Evolutionary conservation across 2,113 vertebrate species (phyloP).

Genomic region (Sinocyclocheilus grahami): DNA sequence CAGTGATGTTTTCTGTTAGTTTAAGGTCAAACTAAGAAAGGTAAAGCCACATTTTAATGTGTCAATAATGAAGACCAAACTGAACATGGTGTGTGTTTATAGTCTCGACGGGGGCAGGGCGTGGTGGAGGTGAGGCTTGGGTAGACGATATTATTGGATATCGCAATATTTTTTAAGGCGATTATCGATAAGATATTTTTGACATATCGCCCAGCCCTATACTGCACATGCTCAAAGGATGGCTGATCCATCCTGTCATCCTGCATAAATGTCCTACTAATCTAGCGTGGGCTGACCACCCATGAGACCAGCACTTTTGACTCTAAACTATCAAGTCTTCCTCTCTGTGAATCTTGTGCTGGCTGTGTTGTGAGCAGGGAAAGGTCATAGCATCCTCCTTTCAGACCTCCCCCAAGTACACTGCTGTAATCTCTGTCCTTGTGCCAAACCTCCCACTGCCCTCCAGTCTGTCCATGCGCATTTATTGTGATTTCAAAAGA

Average conservation of each 20-base stretch:
- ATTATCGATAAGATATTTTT: no score
- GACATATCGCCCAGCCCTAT: no score
- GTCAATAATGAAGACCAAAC: no score
- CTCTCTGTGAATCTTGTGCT: slow-evolving; percentile 48
- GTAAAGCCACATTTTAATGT: no score
- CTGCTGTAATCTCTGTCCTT: slow-evolving; percentile 61
- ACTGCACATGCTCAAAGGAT: neutral
- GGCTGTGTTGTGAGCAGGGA: slow-evolving; percentile 58
- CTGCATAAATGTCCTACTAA: neutral
- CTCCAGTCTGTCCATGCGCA: slow-evolving; percentile 56
- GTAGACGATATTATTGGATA: no score
- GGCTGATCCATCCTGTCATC: neutral
- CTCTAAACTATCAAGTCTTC: slow-evolving; percentile 1
- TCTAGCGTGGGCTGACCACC: neutral
- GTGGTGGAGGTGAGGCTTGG: no score
- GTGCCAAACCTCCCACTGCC: slow-evolving; percentile 64
- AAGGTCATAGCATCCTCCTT: slow-evolving; percentile 67
- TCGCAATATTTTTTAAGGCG: no score
- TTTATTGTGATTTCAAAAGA: no score
- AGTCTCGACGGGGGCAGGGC: no score
- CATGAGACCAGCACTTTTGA: slow-evolving; percentile 4
- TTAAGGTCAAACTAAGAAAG: no score
- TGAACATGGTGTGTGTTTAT: no score
- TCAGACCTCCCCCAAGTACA: slow-evolving; percentile 33
- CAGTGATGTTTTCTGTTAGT: no score